Evolutionary conservation across 1,140 invertebrate genomes (phyloP).

Genomic region (Spodoptera litura): DNA sequence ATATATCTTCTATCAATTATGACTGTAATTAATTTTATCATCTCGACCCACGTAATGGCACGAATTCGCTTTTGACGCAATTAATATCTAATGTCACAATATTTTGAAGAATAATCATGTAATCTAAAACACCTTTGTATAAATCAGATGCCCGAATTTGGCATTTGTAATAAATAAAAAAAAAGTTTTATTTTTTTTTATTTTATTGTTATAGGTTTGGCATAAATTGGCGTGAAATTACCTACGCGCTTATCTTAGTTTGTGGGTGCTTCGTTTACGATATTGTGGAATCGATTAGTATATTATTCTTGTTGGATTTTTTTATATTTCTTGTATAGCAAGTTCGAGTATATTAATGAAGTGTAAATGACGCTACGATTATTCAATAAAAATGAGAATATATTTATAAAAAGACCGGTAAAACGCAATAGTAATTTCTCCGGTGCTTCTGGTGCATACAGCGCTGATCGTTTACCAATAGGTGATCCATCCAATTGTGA

Average conservation of each 20-base stretch:
- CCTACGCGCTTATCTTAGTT: background rate
- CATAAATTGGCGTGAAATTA: background rate
- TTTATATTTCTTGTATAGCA: no score
- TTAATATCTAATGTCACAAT: conserved; percentile 55
- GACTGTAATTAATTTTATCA: conserved; percentile 37
- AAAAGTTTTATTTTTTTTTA: background rate
- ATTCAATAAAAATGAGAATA: no score
- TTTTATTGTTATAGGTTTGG: background rate
- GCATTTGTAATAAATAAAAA: conserved; percentile 4
- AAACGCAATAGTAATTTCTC: no score
- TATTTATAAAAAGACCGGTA: no score
- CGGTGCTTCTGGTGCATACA: no score
- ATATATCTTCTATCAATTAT: conserved; percentile 26
- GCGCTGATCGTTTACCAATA: no score
- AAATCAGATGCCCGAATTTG: conserved; percentile 12
- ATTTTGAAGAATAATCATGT: conserved; percentile 48
- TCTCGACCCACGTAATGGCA: conserved; percentile 52
- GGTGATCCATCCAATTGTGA: no score
- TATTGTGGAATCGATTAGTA: no score
- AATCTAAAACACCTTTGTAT: conserved; percentile 35
- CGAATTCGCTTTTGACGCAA: conserved; percentile 53
- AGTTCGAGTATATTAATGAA: no score
- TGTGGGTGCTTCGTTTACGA: background rate
- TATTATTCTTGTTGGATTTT: no score
- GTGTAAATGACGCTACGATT: no score